These are phyloP conservation scores for Phocoena phocoena DNA, from an alignment of 2,113 vertebrate species.

Conservation along the genomic window DNA sequence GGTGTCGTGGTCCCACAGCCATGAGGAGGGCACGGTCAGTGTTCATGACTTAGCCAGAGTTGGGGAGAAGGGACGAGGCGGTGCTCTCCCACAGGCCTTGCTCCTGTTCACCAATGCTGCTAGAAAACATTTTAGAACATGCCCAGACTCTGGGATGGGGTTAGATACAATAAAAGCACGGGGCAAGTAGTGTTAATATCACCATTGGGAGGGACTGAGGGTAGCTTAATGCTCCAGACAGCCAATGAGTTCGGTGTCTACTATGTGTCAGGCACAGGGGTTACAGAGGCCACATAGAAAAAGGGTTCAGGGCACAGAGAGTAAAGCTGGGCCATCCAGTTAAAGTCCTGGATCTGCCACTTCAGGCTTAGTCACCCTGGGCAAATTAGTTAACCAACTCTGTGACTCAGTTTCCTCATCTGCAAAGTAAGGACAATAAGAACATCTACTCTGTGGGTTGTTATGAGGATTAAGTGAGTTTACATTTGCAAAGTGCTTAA, in stretches of 20 bases:
- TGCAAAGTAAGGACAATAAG: neutral
- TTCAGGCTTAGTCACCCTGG: no score
- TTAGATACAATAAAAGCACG: neutral
- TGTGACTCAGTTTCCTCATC: slow-evolving; percentile 23
- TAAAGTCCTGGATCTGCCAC: neutral
- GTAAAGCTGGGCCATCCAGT: neutral
- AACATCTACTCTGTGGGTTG: neutral
- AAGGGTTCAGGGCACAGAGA: neutral
- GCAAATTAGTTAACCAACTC: neutral
- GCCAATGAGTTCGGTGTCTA: neutral
- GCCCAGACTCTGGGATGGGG: neutral
- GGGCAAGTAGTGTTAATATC: no score
- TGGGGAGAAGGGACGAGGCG: rapidly evolving
- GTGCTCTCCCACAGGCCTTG: no score
- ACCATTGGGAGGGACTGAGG: neutral
- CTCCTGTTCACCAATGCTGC: rapidly evolving
- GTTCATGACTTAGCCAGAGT: neutral
- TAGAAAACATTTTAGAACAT: neutral
- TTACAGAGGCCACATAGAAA: rapidly evolving
- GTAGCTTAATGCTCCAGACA: neutral
- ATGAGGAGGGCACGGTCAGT: rapidly evolving
- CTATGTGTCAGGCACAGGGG: neutral
- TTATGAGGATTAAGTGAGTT: neutral
- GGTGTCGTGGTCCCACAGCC: neutral
- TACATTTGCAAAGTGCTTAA: neutral